Base-by-base conservation (phyloP, 2,888 invertebrate species). In the Beris chalybata region DNA sequence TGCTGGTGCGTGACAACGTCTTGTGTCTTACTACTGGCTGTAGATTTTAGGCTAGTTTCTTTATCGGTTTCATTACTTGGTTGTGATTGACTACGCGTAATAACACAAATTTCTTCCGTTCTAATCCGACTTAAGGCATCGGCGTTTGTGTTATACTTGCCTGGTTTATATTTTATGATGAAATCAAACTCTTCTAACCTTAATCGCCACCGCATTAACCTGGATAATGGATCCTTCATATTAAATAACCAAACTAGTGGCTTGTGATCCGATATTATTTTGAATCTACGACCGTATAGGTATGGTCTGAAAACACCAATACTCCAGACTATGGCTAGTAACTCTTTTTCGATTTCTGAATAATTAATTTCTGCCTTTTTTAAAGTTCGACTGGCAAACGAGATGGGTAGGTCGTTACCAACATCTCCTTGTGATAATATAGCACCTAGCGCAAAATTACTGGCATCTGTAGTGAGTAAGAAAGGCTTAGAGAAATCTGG, bases 231-330 rank as follows among this genome's bases (percentile, higher is more conserved):
- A 48, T 65, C 58, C 50, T 59, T 65, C 5, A 67, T 15, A 22
- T 57, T 57, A 11, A 56, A 47, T 0, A 79, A 57, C 75, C 76
- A 79, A 2, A 70, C 71, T 4, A 79, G 64, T 0, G 78, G 77
- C 59, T 74, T 70, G 65, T 80, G 79, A 57, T 81, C 80, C 0
- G 77, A 80, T 7, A 75, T 72, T 0, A 81, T 76, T 0, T 65
- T 74, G 43, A 81, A 79, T 64, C 73, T 73, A 43, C 71, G 70
- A 1, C 76, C 77, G 32, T 75, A 76, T 6, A 78, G 15, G 31
- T 77, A 77, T 0, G 75, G 76, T 31, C 76, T 52, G 43, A 77
- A 44, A 44, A n/a, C 9, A 44, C 9, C n/a, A 44, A n/a, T 22
- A 22, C 22, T 22, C 22, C 22, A 22, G 22, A 22, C 22, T 22